Percentiles rank a stretch among this genome's conserved stretches.
phyloP scores from a whole-genome alignment of 1,140 invertebrate genomes.

The Riptortus pedestris region DNA sequence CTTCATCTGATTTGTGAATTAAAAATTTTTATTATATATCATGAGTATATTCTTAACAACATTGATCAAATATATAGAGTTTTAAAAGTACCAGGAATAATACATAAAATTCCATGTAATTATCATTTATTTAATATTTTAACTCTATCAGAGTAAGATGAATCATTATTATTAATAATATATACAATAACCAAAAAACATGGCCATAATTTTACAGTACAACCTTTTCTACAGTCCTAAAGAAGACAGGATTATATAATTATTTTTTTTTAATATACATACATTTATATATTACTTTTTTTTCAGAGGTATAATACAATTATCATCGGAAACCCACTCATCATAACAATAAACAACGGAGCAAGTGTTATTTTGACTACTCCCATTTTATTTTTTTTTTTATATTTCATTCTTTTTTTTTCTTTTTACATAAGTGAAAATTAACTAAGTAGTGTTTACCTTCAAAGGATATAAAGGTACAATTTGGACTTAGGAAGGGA shows the following conservation, averaged over 20 bases:
- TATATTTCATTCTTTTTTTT: too few species aligned
- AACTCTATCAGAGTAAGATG: constrained; percentile 16
- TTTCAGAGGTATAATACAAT: neutral
- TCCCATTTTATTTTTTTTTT: neutral
- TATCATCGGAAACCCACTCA: neutral
- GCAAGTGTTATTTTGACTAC: neutral
- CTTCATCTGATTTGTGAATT: too few species aligned
- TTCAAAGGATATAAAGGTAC: constrained; percentile 9
- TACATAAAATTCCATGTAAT: constrained; percentile 14
- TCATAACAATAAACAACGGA: neutral
- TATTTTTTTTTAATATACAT: constrained; percentile 9
- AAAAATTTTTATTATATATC: too few species aligned
- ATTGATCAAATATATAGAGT: too few species aligned
- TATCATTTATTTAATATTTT: constrained; percentile 16
- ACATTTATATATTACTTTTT: too few species aligned
- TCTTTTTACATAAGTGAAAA: too few species aligned
- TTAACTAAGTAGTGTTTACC: constrained; percentile 7
- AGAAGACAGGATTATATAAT: neutral
- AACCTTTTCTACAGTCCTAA: constrained; percentile 15
- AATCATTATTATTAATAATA: constrained; percentile 9
- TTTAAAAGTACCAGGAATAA: too few species aligned
- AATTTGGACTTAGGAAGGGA: neutral
- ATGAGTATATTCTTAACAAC: too few species aligned
- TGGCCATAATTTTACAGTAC: constrained; percentile 11
- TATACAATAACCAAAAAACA: constrained; percentile 13